These are phyloP conservation scores for Actinia equina DNA, from an alignment of 64 coral and sea anemone species.

Conservation along the genomic window DNA sequence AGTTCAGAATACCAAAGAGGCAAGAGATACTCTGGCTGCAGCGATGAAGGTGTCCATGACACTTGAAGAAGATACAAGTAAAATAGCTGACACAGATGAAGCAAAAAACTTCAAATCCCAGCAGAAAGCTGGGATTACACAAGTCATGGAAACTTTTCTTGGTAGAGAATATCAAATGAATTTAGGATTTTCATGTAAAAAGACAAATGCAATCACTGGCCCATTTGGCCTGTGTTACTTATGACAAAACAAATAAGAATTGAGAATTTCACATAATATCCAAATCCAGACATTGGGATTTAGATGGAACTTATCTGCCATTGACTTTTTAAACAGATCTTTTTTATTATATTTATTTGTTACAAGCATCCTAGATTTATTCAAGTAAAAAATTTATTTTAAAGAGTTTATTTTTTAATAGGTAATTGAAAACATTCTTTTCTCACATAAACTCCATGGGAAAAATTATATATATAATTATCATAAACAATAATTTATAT, in stretches of 20 bases:
- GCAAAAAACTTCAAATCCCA: constrained; percentile 30
- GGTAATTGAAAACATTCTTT: background rate
- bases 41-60: constrained; percentile 69
- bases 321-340: background rate
- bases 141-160: constrained; percentile 43
- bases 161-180: constrained; percentile 41
- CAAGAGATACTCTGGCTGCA: constrained; percentile 64
- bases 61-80: constrained; percentile 21
- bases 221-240: constrained; percentile 62
- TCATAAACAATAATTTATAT: too few relatives aligned
- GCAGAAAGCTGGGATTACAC: constrained; percentile 24
- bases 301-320: background rate
- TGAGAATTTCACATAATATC: background rate
- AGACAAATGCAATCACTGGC: constrained; percentile 48
- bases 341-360: constrained; percentile 5
- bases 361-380: background rate
- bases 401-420: background rate
- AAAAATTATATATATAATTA: background rate
- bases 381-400: constrained; percentile 4
- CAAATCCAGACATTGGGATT: background rate
- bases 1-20: constrained; percentile 46
- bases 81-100: background rate
- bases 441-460: background rate
- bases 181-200: constrained; percentile 51
- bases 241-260: background rate